Evolutionary conservation across 2,888 invertebrate genomes (phyloP), one percentile per base, ranked within the genome.

Genomic region (Oligia latruncula): DNA sequence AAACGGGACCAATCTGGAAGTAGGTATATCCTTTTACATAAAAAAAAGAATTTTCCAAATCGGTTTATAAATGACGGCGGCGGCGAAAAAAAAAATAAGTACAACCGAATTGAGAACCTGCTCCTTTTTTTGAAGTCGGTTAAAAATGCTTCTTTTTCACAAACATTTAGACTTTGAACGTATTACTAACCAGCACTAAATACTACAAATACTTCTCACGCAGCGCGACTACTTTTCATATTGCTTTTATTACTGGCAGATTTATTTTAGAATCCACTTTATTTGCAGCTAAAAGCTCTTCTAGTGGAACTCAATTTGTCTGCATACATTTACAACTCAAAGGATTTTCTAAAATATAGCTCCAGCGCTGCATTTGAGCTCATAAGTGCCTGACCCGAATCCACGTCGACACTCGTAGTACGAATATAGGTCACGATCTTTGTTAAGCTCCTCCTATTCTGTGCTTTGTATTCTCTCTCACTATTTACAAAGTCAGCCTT

Each of bases 381-480:
- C 74, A 66, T 74, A 84, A 87, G 87, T 88, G 81, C 84, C 80
- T 84, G 87, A 86, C 90, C 90, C 83, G 77, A 84, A 89, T 87
- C 90, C 86, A 79, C 81, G 60, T 77, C 77, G 65, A 87, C 90
- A 84, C 85, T 90, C 87, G 88, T 90, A 89, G 83, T 79, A 78
- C 71, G 84, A 87, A 93, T 90, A 81, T 93, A 84, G 93, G 93
- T 92, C 93, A 91, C 83, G 89, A 90, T 88, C 82, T 85, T 78
- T 81, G 77, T 78, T 74, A 73, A 84, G 76, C 82, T 70, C 72
- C 78, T 81, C 71, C 67, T 81, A 75, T 83, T 84, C 74, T 66
- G 20, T 71, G 76, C 67, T 89, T 82, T 87, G 78, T 83, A 60
- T 83, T 81, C 78, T 62, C 29, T n/a, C 65, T 49, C 58, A 29